Base-by-base conservation (phyloP, 2,113 vertebrate species). In the Hiodon tergisus region DNA sequence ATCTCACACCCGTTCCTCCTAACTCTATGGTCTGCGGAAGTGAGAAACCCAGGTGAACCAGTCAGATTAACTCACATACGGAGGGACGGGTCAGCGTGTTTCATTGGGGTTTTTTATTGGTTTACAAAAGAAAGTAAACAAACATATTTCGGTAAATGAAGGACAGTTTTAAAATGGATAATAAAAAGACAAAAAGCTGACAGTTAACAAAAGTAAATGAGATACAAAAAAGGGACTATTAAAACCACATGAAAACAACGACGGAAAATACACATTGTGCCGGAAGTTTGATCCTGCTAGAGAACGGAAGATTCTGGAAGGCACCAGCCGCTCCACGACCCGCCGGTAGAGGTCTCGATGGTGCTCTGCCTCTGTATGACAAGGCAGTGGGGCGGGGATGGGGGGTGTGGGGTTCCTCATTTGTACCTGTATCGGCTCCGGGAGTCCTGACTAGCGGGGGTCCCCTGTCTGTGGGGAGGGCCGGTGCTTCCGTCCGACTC, bases 381-480 rank as follows among this genome's bases (percentile, higher is more conserved):
- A 31, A 31, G 31, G 31, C 31, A 31, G 31, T 31, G 71, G 78
- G 72, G 72, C 77, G 53, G 31, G 57, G 71, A 76, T 77, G 14
- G 31, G 13, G 53, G 79, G 66, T 66, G 9, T 2, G 7, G 79
- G 70, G 55, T 57, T 71, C 81, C 81, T 91, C 89, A 91, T 89
- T 81, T 89, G 82, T 92, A 92, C 91, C 91, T 91, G 91, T 92
- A 91, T 91, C 88, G 88, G 86, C 80, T 89, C 86, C 81, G 78
- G 5, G 87, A 83, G 81, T 91, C 88, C 78, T 84, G 88, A 74
- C 82, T 88, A 82, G 86, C 78, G 0, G 86, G 70, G 70, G 87
- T 85, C 81, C 82, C 89, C n/a, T 80, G 86, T 83, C 86, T 86
- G 76, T 68, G 85, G 50, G 85, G 86, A 78, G 84, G 84, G 53